phyloP scores from a whole-genome alignment of 1,140 invertebrate genomes.

The Cyclargus thomasi region DNA sequence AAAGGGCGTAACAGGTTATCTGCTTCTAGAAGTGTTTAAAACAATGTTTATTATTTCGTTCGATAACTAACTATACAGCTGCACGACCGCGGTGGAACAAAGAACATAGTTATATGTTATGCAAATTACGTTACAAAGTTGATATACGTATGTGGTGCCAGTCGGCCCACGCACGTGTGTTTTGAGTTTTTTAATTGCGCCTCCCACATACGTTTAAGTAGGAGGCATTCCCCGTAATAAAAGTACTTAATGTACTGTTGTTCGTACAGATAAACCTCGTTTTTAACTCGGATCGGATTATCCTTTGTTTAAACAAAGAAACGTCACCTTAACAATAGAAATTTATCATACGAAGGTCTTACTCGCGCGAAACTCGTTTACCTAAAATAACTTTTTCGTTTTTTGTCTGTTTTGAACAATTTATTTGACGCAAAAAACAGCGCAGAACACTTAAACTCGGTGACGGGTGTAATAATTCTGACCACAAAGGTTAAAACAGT shows the following conservation, averaged over 20 bases:
- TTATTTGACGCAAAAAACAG: neutral
- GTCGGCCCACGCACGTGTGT: slow-evolving; percentile 41
- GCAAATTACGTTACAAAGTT: slow-evolving; percentile 44
- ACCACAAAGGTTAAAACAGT: neutral
- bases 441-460: neutral
- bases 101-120: slow-evolving; percentile 56
- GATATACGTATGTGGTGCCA: slow-evolving; percentile 30
- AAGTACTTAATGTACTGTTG: neutral
- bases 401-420: too few species aligned
- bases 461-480: neutral
- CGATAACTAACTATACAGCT: slow-evolving; percentile 64
- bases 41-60: slow-evolving; percentile 56
- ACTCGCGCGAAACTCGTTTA: neutral
- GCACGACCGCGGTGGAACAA: slow-evolving; percentile 55
- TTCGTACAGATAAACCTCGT: neutral
- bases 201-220: slow-evolving; percentile 45
- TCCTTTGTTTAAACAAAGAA: neutral
- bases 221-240: slow-evolving; percentile 13
- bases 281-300: neutral
- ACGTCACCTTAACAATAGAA: neutral
- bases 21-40: slow-evolving; percentile 58
- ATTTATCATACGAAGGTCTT: neutral
- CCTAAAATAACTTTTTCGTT: neutral
- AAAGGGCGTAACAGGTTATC: slow-evolving; percentile 50
- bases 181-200: slow-evolving; percentile 67